Percentiles rank a stretch among this genome's conserved stretches.
Evolutionary conservation across 2,797 vertebrate genomes (phyloP).

Genomic region (Ciconia nigra): DNA sequence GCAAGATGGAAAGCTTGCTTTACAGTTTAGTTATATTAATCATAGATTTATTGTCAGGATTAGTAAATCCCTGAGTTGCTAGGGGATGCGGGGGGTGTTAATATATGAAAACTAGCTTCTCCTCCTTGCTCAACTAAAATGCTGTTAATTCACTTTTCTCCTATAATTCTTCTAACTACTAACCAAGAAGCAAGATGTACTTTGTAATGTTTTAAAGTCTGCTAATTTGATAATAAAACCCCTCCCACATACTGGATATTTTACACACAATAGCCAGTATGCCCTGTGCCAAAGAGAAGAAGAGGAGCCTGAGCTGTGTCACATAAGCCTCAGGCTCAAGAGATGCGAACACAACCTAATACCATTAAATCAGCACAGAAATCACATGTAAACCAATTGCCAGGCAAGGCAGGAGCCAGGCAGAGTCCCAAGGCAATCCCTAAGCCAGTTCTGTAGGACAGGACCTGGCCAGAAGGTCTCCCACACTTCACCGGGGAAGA

Average conservation of each 20-base stretch:
- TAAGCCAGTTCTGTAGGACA: rapidly evolving
- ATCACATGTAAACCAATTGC: not conserved
- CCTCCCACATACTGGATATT: not conserved
- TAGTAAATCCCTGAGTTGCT: not conserved
- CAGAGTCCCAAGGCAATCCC: not conserved
- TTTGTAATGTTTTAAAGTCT: not conserved
- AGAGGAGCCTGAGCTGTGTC: not conserved
- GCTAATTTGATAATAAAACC: not conserved
- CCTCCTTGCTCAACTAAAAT: not conserved
- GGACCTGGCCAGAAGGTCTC: not conserved
- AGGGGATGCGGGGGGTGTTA: too few relatives aligned
- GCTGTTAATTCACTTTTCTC: not conserved
- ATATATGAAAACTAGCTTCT: not conserved
- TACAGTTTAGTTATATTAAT: not conserved
- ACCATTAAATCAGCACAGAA: not conserved
- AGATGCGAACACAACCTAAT: not conserved
- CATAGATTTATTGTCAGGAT: not conserved
- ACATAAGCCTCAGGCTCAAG: not conserved
- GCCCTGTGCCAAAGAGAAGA: not conserved
- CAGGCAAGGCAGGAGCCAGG: not conserved
- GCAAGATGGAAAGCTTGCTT: not conserved
- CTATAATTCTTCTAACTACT: not conserved
- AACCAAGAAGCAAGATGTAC: not conserved
- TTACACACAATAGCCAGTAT: not conserved
- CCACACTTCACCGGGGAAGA: not conserved